Conservation (phyloP, 1,140 invertebrate genomes). For the Apis cerana region DNA sequence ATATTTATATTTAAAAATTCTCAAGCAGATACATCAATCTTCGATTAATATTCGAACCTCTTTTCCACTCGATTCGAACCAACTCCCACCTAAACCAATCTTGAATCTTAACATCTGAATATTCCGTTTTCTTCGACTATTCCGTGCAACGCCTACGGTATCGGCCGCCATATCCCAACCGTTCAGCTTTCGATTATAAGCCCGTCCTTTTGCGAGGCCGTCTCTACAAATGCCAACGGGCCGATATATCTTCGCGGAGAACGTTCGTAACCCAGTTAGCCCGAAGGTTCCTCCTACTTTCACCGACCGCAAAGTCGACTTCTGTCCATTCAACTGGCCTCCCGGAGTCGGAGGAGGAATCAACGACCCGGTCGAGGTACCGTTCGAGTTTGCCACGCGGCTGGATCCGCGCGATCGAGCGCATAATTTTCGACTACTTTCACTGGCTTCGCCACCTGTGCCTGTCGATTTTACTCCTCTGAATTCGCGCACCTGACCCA, state of each 20-base stretch:
- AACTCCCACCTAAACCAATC: too few relatives aligned
- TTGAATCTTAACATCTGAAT: too few relatives aligned
- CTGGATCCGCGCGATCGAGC: slow-evolving; percentile 57
- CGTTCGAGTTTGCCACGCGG: slow-evolving; percentile 29
- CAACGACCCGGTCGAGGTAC: slow-evolving; percentile 23
- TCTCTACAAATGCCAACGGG: slow-evolving; percentile 22
- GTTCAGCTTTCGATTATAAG: slow-evolving; percentile 15
- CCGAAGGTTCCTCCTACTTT: slow-evolving; percentile 61
- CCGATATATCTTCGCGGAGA: slow-evolving; percentile 10
- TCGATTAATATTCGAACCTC: too few relatives aligned
- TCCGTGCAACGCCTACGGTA: neutral
- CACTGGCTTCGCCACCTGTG: slow-evolving; percentile 27
- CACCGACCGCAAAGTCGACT: slow-evolving; percentile 48
- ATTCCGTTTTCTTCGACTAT: too few relatives aligned
- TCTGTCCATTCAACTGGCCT: slow-evolving; percentile 58
- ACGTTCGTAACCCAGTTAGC: slow-evolving; percentile 61
- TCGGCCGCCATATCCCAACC: neutral
- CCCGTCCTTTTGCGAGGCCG: slow-evolving; percentile 2
- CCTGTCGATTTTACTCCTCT: neutral
- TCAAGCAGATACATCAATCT: too few relatives aligned
- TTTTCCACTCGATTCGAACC: too few relatives aligned
- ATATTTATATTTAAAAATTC: too few relatives aligned
- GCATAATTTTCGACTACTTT: slow-evolving; percentile 63
- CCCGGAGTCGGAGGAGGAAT: neutral
- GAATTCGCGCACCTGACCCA: slow-evolving; percentile 56